phyloP scores from a whole-genome alignment of 2,113 vertebrate species.

The Nothocercus nigrocapillus region DNA sequence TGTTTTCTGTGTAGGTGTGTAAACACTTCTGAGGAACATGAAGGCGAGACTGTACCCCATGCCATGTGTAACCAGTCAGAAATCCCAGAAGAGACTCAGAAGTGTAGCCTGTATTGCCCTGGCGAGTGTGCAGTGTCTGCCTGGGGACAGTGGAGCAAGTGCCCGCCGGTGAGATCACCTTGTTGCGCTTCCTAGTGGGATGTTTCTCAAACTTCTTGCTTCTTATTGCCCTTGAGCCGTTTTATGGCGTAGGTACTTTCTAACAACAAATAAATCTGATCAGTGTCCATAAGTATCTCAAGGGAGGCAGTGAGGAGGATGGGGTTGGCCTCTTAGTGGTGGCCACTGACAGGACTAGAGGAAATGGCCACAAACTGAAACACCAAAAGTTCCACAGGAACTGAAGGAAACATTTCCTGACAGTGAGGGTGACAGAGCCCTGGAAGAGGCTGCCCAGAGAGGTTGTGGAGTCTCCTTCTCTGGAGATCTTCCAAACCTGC shows the following conservation, averaged over 20 bases:
- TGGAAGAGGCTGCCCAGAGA: too few species aligned
- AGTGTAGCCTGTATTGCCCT: conserved; percentile 88
- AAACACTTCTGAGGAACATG: conserved; percentile 64
- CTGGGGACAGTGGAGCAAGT: conserved; percentile 92
- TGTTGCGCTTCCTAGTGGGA: background rate
- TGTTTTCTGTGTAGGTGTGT: conserved; percentile 83
- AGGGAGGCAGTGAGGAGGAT: too few species aligned
- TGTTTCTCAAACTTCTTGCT: accelerated
- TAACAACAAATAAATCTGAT: background rate
- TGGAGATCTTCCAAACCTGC: too few species aligned
- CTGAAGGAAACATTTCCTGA: too few species aligned
- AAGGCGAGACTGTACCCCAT: conserved; percentile 74
- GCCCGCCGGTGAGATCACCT: conserved; percentile 83
- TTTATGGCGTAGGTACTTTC: background rate
- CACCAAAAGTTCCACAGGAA: too few species aligned
- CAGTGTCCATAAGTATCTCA: too few species aligned
- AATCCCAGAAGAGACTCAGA: conserved; percentile 79
- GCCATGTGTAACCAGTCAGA: conserved; percentile 85
- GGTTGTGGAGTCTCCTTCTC: too few species aligned
- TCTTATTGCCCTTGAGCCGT: background rate
- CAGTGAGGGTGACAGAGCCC: too few species aligned
- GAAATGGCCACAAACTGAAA: too few species aligned
- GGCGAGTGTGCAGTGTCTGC: conserved; percentile 88
- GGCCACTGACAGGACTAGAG: too few species aligned
- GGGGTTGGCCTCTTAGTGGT: too few species aligned